phyloP scores from a whole-genome alignment of 2,888 invertebrate species.

The Clivina fossor region DNA sequence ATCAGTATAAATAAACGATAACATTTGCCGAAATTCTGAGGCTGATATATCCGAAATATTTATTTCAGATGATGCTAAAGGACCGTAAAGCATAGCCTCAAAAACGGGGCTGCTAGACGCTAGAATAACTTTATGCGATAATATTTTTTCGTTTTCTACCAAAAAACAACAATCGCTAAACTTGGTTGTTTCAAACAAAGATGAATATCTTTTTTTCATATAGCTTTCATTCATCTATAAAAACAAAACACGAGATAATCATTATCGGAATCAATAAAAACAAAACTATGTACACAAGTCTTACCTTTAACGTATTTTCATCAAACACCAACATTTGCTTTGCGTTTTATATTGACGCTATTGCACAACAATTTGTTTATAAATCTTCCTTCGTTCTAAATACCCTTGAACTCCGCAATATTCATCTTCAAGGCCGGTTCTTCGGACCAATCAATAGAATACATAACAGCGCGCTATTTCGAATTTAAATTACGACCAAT shows the following conservation, averaged over 20 bases:
- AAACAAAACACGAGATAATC: conserved; percentile 48
- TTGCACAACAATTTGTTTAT: conserved; percentile 31
- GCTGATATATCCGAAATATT: conserved; percentile 62
- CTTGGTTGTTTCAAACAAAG: conserved; percentile 55
- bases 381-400: conserved; percentile 26
- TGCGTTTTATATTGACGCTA: conserved; percentile 22
- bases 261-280: conserved; percentile 53
- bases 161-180: conserved; percentile 64
- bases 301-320: conserved; percentile 19
- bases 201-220: conserved; percentile 52
- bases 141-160: conserved; percentile 56
- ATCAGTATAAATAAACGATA: conserved; percentile 66
- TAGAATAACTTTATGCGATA: conserved; percentile 64
- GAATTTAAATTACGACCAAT: conserved; percentile 14
- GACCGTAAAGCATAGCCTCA: conserved; percentile 69
- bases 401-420: conserved; percentile 33
- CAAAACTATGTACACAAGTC: conserved; percentile 31
- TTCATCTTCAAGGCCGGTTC: conserved; percentile 25
- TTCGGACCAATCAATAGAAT: conserved; percentile 19
- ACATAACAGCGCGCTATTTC: conserved; percentile 5
- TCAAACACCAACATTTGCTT: conserved; percentile 13
- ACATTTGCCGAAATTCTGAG: conserved; percentile 61
- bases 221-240: conserved; percentile 51
- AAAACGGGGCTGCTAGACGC: conserved; percentile 69
- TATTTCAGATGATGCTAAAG: conserved; percentile 56